Evolutionary conservation across 2,797 vertebrate genomes (phyloP).

Genomic region (Spinus pinus): DNA sequence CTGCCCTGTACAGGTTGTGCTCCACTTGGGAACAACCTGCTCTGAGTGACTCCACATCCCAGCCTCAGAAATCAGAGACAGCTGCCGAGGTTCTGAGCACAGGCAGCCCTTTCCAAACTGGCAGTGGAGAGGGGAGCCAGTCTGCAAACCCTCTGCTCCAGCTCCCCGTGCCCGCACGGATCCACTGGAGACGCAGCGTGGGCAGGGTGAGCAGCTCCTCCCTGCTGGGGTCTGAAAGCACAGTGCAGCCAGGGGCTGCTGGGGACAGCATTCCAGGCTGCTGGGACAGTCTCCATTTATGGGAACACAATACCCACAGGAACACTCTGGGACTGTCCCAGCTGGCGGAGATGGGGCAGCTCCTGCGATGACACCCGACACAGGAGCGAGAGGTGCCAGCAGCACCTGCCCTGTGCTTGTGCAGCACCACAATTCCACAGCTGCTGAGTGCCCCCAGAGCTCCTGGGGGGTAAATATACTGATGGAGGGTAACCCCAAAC

Average conservation of each 20-base stretch:
- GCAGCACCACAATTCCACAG: neutral
- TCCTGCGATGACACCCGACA: neutral
- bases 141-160: neutral
- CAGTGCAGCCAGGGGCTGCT: neutral
- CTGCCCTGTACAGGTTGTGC: neutral
- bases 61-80: neutral
- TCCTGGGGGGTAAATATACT: neutral
- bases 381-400: neutral
- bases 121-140: neutral
- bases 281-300: neutral
- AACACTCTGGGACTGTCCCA: neutral
- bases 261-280: neutral
- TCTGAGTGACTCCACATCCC: neutral
- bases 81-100: rapidly evolving
- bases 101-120: neutral
- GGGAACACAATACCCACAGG: neutral
- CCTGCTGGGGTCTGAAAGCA: neutral
- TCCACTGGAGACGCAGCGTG: rapidly evolving
- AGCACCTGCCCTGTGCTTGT: slow-evolving; percentile 38
- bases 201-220: neutral
- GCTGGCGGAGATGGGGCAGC: neutral
- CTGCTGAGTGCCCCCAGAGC: neutral
- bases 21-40: neutral
- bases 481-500: neutral
- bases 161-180: rapidly evolving